These are phyloP conservation scores for Mellilla xanthometata DNA, from an alignment of 2,888 invertebrate genomes.

Conservation along the genomic window DNA sequence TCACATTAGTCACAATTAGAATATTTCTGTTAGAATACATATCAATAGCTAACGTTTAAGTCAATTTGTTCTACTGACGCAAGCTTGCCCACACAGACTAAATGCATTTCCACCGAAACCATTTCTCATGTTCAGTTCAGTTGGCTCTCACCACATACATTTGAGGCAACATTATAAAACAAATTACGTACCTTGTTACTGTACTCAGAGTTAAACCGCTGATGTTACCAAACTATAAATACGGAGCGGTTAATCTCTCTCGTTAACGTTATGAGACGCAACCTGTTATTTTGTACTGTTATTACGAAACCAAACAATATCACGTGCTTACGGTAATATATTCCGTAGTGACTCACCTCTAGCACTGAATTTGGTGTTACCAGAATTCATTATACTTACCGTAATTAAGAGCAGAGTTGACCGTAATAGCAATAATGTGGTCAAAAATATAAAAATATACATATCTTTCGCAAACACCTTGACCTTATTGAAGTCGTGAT, in stretches of 20 bases:
- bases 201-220: conserved; percentile 13
- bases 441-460: too few relatives aligned
- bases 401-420: neutral
- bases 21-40: too few relatives aligned
- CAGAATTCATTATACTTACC: neutral
- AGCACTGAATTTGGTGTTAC: conserved; percentile 16
- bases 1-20: too few relatives aligned
- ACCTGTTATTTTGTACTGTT: conserved; percentile 68
- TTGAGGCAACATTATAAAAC: conserved; percentile 20
- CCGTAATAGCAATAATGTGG: too few relatives aligned
- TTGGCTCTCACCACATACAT: conserved; percentile 24
- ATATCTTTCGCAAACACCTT: too few relatives aligned
- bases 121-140: conserved; percentile 27
- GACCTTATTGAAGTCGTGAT: too few relatives aligned
- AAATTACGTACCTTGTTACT: conserved; percentile 20
- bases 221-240: conserved; percentile 40
- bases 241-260: conserved; percentile 50
- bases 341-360: conserved; percentile 27
- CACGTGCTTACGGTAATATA: conserved; percentile 59
- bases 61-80: too few relatives aligned
- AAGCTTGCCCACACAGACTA: neutral
- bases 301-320: conserved; percentile 77
- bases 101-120: conserved; percentile 1
- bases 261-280: conserved; percentile 60
- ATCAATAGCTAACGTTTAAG: too few relatives aligned